phyloP scores from a whole-genome alignment of 2,113 vertebrate species.

The Prunella himalayana region DNA sequence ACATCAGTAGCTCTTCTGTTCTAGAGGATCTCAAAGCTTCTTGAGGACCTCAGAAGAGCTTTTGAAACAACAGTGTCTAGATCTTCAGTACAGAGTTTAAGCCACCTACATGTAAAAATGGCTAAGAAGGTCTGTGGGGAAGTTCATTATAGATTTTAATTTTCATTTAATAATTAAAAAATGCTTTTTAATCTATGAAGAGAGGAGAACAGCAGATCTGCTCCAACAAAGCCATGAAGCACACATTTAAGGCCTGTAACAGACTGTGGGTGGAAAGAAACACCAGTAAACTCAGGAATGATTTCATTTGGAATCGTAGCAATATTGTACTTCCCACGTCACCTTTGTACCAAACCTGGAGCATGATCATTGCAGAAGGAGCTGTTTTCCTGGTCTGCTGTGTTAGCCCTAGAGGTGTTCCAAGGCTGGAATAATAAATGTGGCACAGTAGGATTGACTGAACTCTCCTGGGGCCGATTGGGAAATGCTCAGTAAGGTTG shows the following conservation, averaged over 20 bases:
- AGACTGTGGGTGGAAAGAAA: background rate
- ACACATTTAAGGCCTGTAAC: background rate
- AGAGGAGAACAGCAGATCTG: background rate
- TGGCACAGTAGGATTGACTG: background rate
- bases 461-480: background rate
- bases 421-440: background rate
- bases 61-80: background rate
- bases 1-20: background rate
- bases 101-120: background rate
- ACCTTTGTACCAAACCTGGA: background rate
- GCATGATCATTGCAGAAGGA: background rate
- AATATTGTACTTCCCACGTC: background rate
- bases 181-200: background rate
- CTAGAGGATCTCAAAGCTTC: background rate
- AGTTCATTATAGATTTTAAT: background rate
- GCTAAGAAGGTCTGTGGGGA: background rate
- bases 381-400: background rate
- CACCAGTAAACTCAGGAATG: background rate
- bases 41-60: background rate
- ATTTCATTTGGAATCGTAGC: background rate
- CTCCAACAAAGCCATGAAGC: background rate
- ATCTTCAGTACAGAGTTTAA: background rate
- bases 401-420: background rate
- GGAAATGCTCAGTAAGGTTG: background rate
- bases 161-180: background rate